Conservation (phyloP, 2,797 vertebrate genomes). For the Sebastes ruberrimus region DNA sequence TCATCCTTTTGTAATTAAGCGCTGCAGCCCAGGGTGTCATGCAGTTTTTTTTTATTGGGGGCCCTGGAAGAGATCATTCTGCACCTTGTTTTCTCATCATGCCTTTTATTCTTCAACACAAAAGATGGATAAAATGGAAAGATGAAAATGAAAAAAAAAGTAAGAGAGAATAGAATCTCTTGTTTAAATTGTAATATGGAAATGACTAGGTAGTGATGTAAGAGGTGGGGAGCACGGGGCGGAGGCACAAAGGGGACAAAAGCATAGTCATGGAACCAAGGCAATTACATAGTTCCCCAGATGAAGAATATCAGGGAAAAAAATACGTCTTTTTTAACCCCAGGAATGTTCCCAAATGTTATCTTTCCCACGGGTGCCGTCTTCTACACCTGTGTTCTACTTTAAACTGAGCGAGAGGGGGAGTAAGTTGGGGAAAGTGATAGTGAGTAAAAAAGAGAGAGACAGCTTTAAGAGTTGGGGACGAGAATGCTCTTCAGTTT, state of each 20-base stretch:
- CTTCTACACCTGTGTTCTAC: constrained; percentile 73
- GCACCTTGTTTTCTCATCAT: constrained; percentile 87
- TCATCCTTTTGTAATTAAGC: constrained; percentile 90
- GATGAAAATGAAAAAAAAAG: constrained; percentile 57
- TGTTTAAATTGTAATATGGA: constrained; percentile 71
- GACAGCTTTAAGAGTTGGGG: constrained; percentile 69
- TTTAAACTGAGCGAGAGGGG: constrained; percentile 62
- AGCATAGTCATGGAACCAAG: constrained; percentile 59
- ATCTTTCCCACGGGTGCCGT: constrained; percentile 65
- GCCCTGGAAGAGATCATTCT: constrained; percentile 82
- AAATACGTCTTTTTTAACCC: constrained; percentile 54
- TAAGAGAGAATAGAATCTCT: constrained; percentile 56
- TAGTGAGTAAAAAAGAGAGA: constrained; percentile 61
- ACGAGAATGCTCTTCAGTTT: constrained; percentile 72
- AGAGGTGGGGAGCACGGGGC: constrained; percentile 49
- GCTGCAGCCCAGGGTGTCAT: constrained; percentile 83
- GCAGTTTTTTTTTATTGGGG: constrained; percentile 80
- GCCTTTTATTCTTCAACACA: constrained; percentile 70
- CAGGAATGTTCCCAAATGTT: constrained; percentile 72
- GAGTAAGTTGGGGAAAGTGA: constrained; percentile 56
- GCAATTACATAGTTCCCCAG: constrained; percentile 66
- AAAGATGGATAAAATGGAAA: constrained; percentile 69
- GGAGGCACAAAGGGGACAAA: constrained; percentile 63
- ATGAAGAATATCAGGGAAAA: constrained; percentile 53
- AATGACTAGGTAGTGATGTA: constrained; percentile 75